Percentiles rank a stretch among this genome's conserved stretches.
Conservation (phyloP, 2,113 vertebrate genomes). For the Turnix velox region DNA sequence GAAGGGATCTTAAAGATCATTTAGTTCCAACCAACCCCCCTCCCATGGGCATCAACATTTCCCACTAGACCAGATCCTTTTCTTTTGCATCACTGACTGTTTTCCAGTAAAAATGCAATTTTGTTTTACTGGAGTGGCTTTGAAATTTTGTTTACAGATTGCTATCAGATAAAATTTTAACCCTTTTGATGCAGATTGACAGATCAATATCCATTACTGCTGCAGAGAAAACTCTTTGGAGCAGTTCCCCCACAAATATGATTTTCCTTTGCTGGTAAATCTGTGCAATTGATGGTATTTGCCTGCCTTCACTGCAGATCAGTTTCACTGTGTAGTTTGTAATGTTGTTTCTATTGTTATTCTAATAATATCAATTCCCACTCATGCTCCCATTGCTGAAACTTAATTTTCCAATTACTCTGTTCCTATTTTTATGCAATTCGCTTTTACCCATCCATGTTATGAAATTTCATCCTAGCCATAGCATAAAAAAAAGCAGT, state of each 20-base stretch:
- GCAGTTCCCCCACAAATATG: neutral
- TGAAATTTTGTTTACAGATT: neutral
- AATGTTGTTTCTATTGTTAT: neutral
- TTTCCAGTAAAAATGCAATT: neutral
- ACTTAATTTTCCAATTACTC: neutral
- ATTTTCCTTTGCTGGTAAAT: neutral
- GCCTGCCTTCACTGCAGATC: neutral
- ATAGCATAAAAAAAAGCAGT: neutral
- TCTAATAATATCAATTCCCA: neutral
- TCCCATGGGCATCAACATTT: too few relatives aligned
- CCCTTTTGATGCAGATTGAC: neutral
- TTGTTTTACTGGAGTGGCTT: neutral
- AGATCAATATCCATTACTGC: neutral
- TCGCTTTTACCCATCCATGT: neutral
- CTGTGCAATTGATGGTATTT: neutral
- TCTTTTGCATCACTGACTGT: neutral
- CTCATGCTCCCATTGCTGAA: neutral
- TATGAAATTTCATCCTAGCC: neutral
- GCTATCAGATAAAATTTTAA: neutral
- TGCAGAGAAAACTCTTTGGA: neutral
- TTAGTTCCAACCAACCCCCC: too few relatives aligned
- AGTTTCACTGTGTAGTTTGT: neutral
- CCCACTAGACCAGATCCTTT: neutral
- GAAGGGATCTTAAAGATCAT: too few relatives aligned
- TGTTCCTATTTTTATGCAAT: neutral